Evolutionary conservation across 2,113 vertebrate species (phyloP), one percentile per base, ranked within the genome.

Genomic region (Tupaia chinensis): DNA sequence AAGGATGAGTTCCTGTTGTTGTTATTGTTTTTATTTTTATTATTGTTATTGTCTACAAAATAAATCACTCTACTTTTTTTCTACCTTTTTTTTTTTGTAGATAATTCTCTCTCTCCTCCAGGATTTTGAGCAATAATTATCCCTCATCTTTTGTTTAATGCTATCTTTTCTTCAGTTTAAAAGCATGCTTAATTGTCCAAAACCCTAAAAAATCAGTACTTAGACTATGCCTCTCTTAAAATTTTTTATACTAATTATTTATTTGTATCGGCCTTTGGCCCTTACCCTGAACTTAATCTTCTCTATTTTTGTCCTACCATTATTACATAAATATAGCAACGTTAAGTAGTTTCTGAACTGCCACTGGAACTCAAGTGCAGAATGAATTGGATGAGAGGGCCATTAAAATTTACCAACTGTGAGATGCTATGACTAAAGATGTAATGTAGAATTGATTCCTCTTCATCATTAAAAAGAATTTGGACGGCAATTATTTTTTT

Each of bases 281-380:
- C 1, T 63, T 95, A 53, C 70, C 10, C 14, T 74, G n/a, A 60
- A 65, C 14, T 53, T 56, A 53, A 65, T 4, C 3, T 13, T 95
- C 34, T n/a, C 44, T 91, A 27, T 74, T 68, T 80, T 94, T 72
- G 7, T 70, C 68, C 10, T 74, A 82, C 16, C 9, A 34, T 72
- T 76, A 69, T 58, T 29, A 76, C 27, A 27, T 56, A 80, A 63
- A 76, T 11, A 22, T 74, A n/a, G 44, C 16, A 66, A 91, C 17
- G 76, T 61, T 58, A 87, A 84, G 66, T 65, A 85, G 44, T 84
- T 93, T 90, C 73, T 93, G 60, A 70, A 11, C 66, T 93, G 27
- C 9, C 8, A 23, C 13, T 86, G 69, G 56, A 88, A 86, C 19
- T 44, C 29, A 87, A 90, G 29, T 15, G 29, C 22, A 87, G 81